phyloP scores from a whole-genome alignment of 2,888 invertebrate species.

The Xylophagus ater region DNA sequence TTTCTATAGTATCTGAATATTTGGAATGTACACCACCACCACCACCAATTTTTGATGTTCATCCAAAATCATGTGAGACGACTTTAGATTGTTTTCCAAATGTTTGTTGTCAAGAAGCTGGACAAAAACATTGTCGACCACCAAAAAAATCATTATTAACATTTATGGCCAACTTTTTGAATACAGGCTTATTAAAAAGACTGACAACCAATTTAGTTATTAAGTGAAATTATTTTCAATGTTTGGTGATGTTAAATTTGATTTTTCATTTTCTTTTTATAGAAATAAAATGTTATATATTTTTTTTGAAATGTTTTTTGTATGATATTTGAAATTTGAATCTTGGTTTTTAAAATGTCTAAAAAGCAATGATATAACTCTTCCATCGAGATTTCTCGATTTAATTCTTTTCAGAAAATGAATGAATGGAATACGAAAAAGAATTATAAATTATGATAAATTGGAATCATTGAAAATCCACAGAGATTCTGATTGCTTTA shows the following conservation, averaged over 20 bases:
- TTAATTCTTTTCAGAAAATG: too few species aligned
- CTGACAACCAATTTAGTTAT: conserved; percentile 38
- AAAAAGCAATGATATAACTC: too few species aligned
- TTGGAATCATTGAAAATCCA: too few species aligned
- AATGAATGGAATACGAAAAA: too few species aligned
- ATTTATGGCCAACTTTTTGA: conserved; percentile 46
- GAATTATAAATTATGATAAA: too few species aligned
- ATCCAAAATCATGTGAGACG: conserved; percentile 58
- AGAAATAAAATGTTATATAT: too few species aligned
- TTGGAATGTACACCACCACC: conserved; percentile 61
- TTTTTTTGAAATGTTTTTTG: too few species aligned
- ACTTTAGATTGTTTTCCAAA: conserved; percentile 69
- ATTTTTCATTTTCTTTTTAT: not conserved
- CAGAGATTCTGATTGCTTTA: too few species aligned
- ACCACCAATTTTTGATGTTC: conserved; percentile 55
- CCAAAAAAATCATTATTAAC: conserved; percentile 59
- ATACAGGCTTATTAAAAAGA: conserved; percentile 35
- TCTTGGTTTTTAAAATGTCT: too few species aligned
- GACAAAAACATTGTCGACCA: conserved; percentile 59
- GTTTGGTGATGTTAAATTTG: not conserved
- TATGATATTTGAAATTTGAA: too few species aligned
- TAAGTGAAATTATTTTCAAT: conserved; percentile 21
- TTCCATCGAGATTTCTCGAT: too few species aligned
- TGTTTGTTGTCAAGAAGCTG: conserved; percentile 66
- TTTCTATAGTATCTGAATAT: conserved; percentile 45